These are phyloP conservation scores for Thunnus albacares DNA, from an alignment of 2,797 vertebrate genomes.

Conservation along the genomic window DNA sequence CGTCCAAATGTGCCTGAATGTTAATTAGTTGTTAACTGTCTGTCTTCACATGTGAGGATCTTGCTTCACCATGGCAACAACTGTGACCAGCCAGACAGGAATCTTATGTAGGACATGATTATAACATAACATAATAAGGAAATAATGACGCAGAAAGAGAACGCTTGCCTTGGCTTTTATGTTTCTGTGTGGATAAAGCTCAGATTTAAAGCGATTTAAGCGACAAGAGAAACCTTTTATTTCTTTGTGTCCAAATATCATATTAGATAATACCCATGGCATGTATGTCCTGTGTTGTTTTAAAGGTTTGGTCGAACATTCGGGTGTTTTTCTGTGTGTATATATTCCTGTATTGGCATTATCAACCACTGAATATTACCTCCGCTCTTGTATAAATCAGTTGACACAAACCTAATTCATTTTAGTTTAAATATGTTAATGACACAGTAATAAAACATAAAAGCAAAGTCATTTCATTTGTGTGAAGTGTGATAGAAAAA, in stretches of 20 bases:
- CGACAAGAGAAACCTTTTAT: neutral
- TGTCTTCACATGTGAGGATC: constrained; percentile 20
- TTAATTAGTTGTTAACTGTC: constrained; percentile 35
- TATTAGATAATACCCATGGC: neutral
- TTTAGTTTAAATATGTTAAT: constrained; percentile 23
- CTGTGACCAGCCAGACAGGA: neutral
- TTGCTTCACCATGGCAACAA: constrained; percentile 57
- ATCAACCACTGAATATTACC: constrained; percentile 6
- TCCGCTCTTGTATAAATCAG: constrained; percentile 4
- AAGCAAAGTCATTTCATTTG: constrained; percentile 12
- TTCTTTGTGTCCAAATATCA: neutral
- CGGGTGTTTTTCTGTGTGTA: neutral
- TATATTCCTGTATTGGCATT: neutral
- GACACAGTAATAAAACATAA: neutral
- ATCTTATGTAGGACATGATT: neutral
- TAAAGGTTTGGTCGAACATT: neutral
- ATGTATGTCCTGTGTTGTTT: neutral
- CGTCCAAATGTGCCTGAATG: constrained; percentile 36
- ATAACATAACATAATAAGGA: neutral
- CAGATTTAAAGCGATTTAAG: neutral
- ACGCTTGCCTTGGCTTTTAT: neutral
- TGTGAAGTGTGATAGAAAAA: neutral
- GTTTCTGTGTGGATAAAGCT: constrained; percentile 14
- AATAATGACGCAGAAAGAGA: neutral
- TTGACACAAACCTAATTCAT: neutral